phyloP scores from a whole-genome alignment of 2,888 invertebrate genomes.

The Sinhomidia bicolor region DNA sequence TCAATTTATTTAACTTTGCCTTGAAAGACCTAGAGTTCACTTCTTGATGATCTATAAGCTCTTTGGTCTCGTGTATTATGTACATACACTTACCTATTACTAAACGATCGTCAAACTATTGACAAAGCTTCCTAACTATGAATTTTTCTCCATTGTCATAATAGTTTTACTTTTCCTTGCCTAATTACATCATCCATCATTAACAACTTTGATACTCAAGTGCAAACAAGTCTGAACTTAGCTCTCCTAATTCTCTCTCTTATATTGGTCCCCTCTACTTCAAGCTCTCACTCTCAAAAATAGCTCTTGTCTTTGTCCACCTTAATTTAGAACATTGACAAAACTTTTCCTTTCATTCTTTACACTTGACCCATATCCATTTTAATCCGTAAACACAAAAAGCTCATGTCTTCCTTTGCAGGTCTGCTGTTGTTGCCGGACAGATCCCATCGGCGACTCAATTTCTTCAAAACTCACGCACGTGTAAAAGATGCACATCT shows the following conservation, averaged over 20 bases:
- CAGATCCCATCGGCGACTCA: conserved; percentile 50
- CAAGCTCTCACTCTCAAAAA: background rate
- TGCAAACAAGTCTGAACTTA: conserved; percentile 22
- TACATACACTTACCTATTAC: background rate
- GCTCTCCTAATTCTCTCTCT: background rate
- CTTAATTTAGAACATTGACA: background rate
- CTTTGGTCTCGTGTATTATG: background rate
- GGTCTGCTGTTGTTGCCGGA: conserved; percentile 65
- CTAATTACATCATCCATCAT: conserved; percentile 59
- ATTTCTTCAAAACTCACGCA: background rate
- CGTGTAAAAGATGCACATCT: conserved; percentile 46
- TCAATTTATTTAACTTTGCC: conserved; percentile 64
- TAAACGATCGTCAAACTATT: background rate
- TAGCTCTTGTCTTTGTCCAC: background rate
- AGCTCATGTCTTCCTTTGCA: conserved; percentile 69
- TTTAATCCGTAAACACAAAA: conserved; percentile 38
- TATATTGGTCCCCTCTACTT: background rate
- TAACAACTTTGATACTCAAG: conserved; percentile 40
- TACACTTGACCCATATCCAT: conserved; percentile 56
- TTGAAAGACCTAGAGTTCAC: conserved; percentile 58
- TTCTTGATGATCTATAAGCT: conserved; percentile 12
- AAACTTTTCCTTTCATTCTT: background rate
- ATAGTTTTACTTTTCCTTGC: conserved; percentile 16
- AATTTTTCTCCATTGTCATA: background rate
- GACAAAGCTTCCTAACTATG: background rate